Evolutionary conservation across 2,113 vertebrate species (phyloP).

Genomic region (Scortum barcoo): DNA sequence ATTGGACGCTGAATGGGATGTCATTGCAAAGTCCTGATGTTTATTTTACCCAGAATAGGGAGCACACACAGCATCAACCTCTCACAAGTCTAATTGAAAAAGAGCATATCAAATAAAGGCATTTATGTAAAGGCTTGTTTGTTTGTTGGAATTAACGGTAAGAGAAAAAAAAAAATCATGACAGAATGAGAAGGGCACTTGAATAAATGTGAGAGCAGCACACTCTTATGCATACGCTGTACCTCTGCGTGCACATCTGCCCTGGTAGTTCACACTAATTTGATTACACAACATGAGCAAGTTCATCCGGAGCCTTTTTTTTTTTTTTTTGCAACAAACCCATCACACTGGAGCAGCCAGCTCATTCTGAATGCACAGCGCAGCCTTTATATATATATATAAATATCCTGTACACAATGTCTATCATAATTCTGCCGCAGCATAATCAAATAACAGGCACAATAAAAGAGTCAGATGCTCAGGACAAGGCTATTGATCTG

Average conservation of each 20-base stretch:
- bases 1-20: constrained; percentile 18
- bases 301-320: constrained; percentile 32
- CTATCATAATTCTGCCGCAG: constrained; percentile 44
- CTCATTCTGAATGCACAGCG: constrained; percentile 36
- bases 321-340: constrained; percentile 36
- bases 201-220: constrained; percentile 23
- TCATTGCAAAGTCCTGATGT: constrained; percentile 6
- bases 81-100: background rate
- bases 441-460: constrained; percentile 61
- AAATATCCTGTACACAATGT: constrained; percentile 35
- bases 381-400: constrained; percentile 30
- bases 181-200: constrained; percentile 24
- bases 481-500: constrained; percentile 65
- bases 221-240: constrained; percentile 8
- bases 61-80: constrained; percentile 2
- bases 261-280: constrained; percentile 33
- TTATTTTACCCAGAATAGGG: constrained; percentile 29
- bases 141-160: background rate
- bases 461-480: constrained; percentile 46
- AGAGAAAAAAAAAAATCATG: background rate
- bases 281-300: constrained; percentile 45
- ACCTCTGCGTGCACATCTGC: constrained; percentile 22
- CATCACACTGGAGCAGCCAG: constrained; percentile 11
- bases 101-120: background rate
- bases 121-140: constrained; percentile 6